phyloP scores from a whole-genome alignment of 2,888 invertebrate species.

The Drosophila kuntzei region DNA sequence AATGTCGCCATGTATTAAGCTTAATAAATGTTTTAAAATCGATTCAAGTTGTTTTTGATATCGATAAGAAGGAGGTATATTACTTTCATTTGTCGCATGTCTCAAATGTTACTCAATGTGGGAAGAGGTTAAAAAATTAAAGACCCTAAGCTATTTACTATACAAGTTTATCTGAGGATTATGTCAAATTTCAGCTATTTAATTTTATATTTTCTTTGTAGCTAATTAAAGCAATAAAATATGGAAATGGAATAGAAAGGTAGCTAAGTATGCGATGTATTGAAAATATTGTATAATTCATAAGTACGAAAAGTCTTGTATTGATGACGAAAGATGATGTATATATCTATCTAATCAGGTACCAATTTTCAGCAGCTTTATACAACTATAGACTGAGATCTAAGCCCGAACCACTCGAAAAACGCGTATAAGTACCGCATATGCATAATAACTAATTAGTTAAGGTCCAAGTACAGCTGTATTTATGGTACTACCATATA shows the following conservation, averaged over 20 bases:
- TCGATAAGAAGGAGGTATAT: neutral
- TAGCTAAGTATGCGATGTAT: no score
- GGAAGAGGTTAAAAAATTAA: neutral
- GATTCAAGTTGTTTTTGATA: neutral
- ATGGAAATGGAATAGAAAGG: no score
- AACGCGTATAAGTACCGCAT: neutral
- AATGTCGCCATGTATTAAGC: conserved; percentile 1
- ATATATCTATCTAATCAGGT: neutral
- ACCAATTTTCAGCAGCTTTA: neutral
- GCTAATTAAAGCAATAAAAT: no score
- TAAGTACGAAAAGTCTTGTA: no score
- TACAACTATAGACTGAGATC: neutral
- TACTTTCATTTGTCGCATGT: neutral
- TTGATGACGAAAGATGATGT: no score
- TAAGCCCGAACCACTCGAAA: neutral
- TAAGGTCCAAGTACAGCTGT: neutral
- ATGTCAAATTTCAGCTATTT: no score
- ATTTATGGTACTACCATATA: neutral
- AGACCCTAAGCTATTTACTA: no score
- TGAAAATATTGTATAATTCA: no score
- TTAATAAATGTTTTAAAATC: conserved; percentile 1
- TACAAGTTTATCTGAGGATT: no score
- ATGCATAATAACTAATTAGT: neutral
- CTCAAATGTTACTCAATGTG: neutral
- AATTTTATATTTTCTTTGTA: no score